Evolutionary conservation across 1,140 invertebrate species (phyloP).

Genomic region (Zaprionus nigranus): DNA sequence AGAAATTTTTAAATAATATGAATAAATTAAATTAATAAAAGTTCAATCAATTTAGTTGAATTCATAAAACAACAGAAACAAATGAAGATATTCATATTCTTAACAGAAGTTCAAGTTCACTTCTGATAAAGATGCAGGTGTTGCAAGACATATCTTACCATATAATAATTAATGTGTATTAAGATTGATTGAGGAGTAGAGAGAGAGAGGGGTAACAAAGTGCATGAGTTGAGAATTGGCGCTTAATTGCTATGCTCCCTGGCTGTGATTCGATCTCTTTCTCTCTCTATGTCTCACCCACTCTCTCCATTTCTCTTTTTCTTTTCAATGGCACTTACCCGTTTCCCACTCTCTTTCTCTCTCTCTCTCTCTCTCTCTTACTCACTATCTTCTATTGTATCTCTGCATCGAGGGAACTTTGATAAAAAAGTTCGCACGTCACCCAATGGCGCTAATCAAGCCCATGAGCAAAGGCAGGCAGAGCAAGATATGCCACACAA

Average conservation of each 20-base stretch:
- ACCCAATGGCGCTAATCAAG: slow-evolving; percentile 73
- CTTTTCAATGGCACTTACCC: no score
- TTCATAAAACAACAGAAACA: no score
- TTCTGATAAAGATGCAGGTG: no score
- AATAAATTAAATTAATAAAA: no score
- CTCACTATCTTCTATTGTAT: background rate
- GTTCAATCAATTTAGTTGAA: no score
- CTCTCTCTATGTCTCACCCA: background rate
- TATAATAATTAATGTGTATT: background rate
- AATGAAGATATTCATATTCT: no score
- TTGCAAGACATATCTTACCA: no score
- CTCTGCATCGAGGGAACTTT: slow-evolving; percentile 53
- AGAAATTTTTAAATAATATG: no score
- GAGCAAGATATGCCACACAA: background rate
- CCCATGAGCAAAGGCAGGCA: slow-evolving; percentile 11
- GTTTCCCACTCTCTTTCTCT: background rate
- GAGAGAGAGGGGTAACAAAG: background rate
- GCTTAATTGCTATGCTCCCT: background rate
- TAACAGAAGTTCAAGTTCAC: no score
- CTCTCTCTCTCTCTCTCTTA: background rate
- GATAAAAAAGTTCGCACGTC: slow-evolving; percentile 78
- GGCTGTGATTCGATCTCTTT: background rate
- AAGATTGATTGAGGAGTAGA: background rate
- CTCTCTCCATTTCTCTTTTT: background rate
- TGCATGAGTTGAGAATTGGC: background rate